Conservation (phyloP, 2,888 invertebrate genomes). For the Apamea anceps region DNA sequence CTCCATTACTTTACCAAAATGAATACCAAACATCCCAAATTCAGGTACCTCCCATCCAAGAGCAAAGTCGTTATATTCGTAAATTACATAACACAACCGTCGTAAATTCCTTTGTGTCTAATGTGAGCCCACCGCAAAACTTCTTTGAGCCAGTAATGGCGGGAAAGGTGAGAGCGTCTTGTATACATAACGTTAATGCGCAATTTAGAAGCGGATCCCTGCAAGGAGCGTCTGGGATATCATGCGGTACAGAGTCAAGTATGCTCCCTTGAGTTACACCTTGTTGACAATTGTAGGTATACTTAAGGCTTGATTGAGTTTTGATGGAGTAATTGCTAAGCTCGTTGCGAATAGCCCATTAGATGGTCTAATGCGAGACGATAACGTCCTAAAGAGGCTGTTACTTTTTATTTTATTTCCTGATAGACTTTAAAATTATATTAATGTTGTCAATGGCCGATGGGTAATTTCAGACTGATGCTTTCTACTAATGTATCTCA, state of each 20-base stretch:
- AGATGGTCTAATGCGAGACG: constrained; percentile 39
- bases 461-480: constrained; percentile 1
- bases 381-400: constrained; percentile 39
- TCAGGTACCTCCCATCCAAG: constrained; percentile 30
- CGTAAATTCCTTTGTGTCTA: constrained; percentile 61
- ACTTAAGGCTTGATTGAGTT: constrained; percentile 46
- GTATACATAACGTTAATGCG: constrained; percentile 63
- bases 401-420: constrained; percentile 51
- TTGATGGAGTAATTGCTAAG: constrained; percentile 50
- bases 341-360: constrained; percentile 42
- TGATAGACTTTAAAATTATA: constrained; percentile 47
- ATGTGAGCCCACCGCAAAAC: constrained; percentile 58
- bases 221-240: constrained; percentile 24
- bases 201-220: constrained; percentile 59
- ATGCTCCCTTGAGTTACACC: constrained; percentile 31
- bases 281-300: constrained; percentile 34
- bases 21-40: constrained; percentile 31
- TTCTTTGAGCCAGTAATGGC: constrained; percentile 55
- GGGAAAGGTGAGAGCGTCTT: constrained; percentile 64
- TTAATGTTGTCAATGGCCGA: constrained; percentile 23
- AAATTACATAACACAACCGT: constrained; percentile 57
- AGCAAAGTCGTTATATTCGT: constrained; percentile 60
- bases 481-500: background rate
- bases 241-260: constrained; percentile 30
- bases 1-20: constrained; percentile 12